Evolutionary conservation across 2,888 invertebrate species (phyloP).

Genomic region (Perizoma affinitatum): DNA sequence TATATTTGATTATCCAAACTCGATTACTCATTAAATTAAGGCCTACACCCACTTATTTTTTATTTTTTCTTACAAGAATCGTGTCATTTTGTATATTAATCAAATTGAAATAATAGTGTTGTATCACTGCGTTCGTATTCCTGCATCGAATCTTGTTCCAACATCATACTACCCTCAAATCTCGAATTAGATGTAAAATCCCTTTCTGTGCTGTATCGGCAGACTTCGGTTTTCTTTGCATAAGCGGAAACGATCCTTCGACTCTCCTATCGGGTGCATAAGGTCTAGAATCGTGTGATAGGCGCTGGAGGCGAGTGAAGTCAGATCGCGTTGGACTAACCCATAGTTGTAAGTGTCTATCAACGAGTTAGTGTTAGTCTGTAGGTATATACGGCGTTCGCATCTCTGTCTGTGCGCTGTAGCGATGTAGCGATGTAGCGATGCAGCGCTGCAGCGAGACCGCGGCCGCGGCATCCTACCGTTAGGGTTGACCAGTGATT

Average conservation of each 20-base stretch:
- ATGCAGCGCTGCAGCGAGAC: constrained; percentile 19
- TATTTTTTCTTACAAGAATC: too few species aligned
- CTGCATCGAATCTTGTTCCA: constrained; percentile 38
- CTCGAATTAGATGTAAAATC: constrained; percentile 46
- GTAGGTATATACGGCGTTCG: constrained; percentile 39
- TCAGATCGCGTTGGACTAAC: constrained; percentile 51
- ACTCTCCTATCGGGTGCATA: constrained; percentile 56
- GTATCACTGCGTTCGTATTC: constrained; percentile 24
- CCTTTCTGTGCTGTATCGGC: constrained; percentile 49
- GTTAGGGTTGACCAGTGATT: constrained; percentile 61
- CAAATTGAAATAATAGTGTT: constrained; percentile 4
- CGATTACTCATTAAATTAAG: constrained; percentile 35
- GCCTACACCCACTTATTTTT: constrained; percentile 36
- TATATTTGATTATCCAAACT: constrained; percentile 18
- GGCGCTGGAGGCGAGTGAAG: constrained; percentile 44
- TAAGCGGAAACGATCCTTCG: constrained; percentile 47
- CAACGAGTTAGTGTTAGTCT: constrained; percentile 79
- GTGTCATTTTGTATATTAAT: neutral
- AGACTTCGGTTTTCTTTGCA: constrained; percentile 41
- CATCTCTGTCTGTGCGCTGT: constrained; percentile 3
- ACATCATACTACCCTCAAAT: constrained; percentile 35
- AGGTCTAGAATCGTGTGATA: constrained; percentile 51
- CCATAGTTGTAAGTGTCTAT: constrained; percentile 69
- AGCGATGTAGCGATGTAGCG: constrained; percentile 12
- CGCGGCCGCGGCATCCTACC: constrained; percentile 28